Conservation (phyloP, 2,888 invertebrate species). For the Eurytoma californica region DNA sequence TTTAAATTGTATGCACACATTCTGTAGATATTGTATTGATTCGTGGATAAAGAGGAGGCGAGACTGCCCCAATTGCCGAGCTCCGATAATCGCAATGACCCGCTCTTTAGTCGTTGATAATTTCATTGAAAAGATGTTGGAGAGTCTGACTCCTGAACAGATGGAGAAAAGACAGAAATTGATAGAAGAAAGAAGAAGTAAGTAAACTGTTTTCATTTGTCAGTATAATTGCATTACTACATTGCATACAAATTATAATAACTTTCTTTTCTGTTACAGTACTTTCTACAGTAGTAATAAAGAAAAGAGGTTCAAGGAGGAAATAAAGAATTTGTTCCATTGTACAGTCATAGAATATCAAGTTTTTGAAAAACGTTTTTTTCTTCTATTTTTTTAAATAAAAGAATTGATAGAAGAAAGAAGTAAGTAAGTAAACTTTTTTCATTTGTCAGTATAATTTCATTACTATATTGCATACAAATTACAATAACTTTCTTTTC, state of each 20-base stretch:
- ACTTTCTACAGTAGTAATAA: not conserved
- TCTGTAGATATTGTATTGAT: slow-evolving; percentile 83
- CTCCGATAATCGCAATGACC: slow-evolving; percentile 76
- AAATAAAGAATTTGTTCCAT: not conserved
- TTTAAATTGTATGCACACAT: slow-evolving; percentile 85
- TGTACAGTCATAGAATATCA: no score
- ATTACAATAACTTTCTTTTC: slow-evolving; percentile 1
- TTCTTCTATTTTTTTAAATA: no score
- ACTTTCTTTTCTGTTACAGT: slow-evolving; percentile 35
- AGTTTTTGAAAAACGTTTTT: not conserved
- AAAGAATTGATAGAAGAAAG: slow-evolving; percentile 69
- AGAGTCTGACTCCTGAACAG: slow-evolving; percentile 79
- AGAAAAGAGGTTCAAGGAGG: not conserved
- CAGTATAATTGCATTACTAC: not conserved
- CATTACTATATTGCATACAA: not conserved
- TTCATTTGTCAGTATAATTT: not conserved
- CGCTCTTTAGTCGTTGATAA: slow-evolving; percentile 83
- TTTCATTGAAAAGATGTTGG: slow-evolving; percentile 84
- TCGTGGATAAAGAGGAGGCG: slow-evolving; percentile 83
- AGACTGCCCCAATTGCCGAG: slow-evolving; percentile 84
- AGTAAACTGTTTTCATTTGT: slow-evolving; percentile 4
- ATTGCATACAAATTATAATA: not conserved
- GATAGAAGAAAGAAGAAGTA: slow-evolving; percentile 66
- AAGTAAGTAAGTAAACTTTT: slow-evolving; percentile 59
- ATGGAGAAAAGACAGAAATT: slow-evolving; percentile 77